These are phyloP conservation scores for Morone chrysops DNA, from an alignment of 2,113 vertebrate species.

Conservation along the genomic window DNA sequence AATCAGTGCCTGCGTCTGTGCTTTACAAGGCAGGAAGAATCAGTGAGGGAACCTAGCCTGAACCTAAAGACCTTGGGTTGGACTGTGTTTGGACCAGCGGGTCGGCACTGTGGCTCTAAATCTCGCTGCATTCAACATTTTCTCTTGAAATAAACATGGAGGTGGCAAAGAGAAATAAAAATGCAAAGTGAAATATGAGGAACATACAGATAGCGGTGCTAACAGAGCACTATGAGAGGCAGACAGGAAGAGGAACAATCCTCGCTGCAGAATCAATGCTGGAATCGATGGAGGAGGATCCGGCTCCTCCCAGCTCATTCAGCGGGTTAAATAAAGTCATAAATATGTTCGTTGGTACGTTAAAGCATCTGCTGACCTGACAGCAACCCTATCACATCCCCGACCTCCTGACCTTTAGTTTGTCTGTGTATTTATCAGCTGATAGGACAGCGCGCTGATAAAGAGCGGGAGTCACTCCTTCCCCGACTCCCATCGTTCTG, in stretches of 20 bases:
- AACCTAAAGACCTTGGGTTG: no score
- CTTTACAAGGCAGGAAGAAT: no score
- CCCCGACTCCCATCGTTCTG: background rate
- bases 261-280: conserved; percentile 13
- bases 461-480: background rate
- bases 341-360: background rate
- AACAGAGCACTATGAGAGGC: background rate
- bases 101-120: no score
- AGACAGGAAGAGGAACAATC: background rate
- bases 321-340: conserved; percentile 19
- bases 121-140: no score
- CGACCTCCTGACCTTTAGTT: background rate
- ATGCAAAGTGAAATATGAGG: no score
- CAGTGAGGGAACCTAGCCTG: no score
- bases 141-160: background rate
- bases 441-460: background rate
- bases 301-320: conserved; percentile 12
- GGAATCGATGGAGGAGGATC: conserved; percentile 21
- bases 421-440: background rate
- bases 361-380: conserved; percentile 10
- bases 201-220: background rate
- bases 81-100: no score
- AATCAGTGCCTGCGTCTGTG: no score
- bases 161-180: background rate
- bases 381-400: background rate